phyloP scores from a whole-genome alignment of 2,797 vertebrate genomes.

The Triplophysa bombifrons region DNA sequence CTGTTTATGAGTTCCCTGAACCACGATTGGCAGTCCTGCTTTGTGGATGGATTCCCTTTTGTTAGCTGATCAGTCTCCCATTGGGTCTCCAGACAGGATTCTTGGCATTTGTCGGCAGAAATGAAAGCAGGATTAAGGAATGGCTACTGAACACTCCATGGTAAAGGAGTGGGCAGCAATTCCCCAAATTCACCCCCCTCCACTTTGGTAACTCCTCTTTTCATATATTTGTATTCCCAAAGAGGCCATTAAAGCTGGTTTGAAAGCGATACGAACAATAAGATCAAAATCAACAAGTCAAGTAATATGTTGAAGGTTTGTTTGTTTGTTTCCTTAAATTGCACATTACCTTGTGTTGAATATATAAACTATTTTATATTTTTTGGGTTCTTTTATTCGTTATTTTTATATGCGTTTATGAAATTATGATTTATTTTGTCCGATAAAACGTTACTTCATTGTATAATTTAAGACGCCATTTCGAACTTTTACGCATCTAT shows the following conservation, averaged over 20 bases:
- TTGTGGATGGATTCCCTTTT: constrained; percentile 89
- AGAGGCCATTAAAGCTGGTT: constrained; percentile 81
- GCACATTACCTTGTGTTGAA: background rate
- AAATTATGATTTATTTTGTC: no score
- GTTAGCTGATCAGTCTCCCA: constrained; percentile 93
- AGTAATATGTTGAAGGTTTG: constrained; percentile 16
- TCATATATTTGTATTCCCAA: constrained; percentile 95
- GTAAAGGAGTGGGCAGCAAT: constrained; percentile 87
- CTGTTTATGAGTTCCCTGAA: constrained; percentile 71
- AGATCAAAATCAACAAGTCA: constrained; percentile 66
- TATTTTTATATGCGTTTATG: no score
- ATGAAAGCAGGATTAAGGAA: constrained; percentile 95
- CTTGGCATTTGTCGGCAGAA: constrained; percentile 92
- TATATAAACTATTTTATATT: no score
- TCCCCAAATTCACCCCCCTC: constrained; percentile 73
- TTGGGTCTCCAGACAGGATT: constrained; percentile 90
- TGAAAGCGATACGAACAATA: constrained; percentile 71
- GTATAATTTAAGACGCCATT: no score
- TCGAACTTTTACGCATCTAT: no score
- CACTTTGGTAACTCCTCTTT: constrained; percentile 86
- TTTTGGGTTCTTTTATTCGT: no score
- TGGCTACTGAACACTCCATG: constrained; percentile 88
- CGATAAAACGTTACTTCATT: no score
- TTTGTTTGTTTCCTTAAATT: constrained; percentile 9
- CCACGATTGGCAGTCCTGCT: constrained; percentile 79